Percentiles rank a stretch among this genome's conserved stretches.
Conservation (phyloP, 2,113 vertebrate genomes). For the Microcebus ravelobensis region DNA sequence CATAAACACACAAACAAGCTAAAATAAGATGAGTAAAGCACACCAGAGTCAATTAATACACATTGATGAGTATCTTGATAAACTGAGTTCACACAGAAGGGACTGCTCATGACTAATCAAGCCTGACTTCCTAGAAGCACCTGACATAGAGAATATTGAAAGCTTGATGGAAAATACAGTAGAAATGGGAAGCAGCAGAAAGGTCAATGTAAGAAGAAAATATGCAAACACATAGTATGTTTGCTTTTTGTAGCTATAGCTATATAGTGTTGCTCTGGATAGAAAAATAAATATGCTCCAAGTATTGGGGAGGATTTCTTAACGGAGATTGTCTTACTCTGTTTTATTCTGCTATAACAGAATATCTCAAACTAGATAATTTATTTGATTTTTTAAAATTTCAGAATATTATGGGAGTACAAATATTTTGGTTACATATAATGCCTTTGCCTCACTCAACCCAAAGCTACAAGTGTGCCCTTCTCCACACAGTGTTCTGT, state of each 20-base stretch:
- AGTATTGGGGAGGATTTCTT: background rate
- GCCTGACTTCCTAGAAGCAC: background rate
- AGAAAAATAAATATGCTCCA: background rate
- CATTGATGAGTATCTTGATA: background rate
- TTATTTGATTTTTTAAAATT: background rate
- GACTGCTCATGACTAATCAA: background rate
- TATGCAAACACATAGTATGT: background rate
- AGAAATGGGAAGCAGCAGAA: background rate
- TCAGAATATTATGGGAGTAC: no score
- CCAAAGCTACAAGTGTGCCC: no score
- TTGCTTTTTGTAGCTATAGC: background rate
- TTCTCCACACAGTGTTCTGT: no score
- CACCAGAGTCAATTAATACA: background rate
- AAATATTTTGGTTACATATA: no score
- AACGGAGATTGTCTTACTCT: background rate
- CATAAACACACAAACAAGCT: background rate
- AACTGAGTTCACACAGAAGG: background rate
- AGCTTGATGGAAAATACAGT: background rate
- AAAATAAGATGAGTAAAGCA: background rate
- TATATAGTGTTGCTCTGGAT: background rate
- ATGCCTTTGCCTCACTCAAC: no score
- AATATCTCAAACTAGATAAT: background rate
- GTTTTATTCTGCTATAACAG: background rate
- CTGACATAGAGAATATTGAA: background rate
- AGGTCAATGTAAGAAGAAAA: background rate